Conservation (phyloP, 2,797 vertebrate species). For the Gastrophryne carolinensis region DNA sequence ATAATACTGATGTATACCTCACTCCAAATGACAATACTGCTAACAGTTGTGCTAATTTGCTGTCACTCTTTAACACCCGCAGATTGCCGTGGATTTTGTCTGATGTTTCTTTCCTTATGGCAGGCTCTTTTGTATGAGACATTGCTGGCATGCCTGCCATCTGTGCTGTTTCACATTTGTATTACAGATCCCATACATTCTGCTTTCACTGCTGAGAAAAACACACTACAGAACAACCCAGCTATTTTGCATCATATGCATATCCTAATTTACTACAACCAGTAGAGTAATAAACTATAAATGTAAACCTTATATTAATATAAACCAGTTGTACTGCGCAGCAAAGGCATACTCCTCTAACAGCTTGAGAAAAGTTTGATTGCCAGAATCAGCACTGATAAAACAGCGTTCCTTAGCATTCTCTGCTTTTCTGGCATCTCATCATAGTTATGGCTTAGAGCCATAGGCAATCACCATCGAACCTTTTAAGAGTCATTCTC, state of each 20-base stretch:
- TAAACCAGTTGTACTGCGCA: neutral
- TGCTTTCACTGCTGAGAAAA: neutral
- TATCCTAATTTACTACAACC: neutral
- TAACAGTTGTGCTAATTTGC: constrained; percentile 3
- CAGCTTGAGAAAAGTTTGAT: neutral
- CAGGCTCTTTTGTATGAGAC: constrained; percentile 43
- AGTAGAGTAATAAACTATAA: neutral
- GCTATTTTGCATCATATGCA: neutral
- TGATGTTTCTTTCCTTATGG: constrained; percentile 42
- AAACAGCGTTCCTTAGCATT: neutral
- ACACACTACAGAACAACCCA: neutral
- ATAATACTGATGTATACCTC: neutral
- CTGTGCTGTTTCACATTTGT: constrained; percentile 34
- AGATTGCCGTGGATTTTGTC: constrained; percentile 36
- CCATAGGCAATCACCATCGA: neutral
- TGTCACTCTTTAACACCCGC: constrained; percentile 22
- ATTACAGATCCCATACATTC: constrained; percentile 3
- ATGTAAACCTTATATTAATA: neutral
- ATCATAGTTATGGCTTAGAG: neutral
- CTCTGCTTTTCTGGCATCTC: neutral
- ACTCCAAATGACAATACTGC: constrained; percentile 8
- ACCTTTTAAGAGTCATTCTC: neutral
- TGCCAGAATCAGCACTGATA: constrained; percentile 2
- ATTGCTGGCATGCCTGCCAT: constrained; percentile 47
- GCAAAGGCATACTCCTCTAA: neutral